These are phyloP conservation scores for Clarias batrachus DNA, from an alignment of 2,113 vertebrate species.

Conservation along the genomic window DNA sequence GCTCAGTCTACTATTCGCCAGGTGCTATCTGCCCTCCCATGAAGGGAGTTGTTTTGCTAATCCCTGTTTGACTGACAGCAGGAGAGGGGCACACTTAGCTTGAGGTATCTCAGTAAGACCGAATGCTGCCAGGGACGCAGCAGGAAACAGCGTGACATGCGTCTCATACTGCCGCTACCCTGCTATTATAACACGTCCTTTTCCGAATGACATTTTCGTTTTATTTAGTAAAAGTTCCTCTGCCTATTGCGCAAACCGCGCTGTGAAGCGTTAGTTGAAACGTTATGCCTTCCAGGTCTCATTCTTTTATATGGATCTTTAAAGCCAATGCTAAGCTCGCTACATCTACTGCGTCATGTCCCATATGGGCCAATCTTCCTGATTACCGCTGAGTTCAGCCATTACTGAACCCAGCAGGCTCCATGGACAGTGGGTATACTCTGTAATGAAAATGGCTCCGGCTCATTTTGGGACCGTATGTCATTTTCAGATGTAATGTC, in stretches of 20 bases:
- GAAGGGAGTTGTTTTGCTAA: conserved; percentile 68
- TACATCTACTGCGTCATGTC: background rate
- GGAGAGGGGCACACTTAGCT: conserved; percentile 66
- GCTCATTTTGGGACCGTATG: conserved; percentile 56
- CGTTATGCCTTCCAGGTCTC: too few species aligned
- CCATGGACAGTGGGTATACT: conserved; percentile 21
- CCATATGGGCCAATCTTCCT: conserved; percentile 38
- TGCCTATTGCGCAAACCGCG: background rate
- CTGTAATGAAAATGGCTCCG: conserved; percentile 33
- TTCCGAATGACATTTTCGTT: conserved; percentile 1
- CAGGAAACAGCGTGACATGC: conserved; percentile 18
- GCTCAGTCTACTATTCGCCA: conserved; percentile 64
- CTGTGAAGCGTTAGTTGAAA: conserved; percentile 7
- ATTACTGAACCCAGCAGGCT: conserved; percentile 42
- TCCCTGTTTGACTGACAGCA: conserved; percentile 75
- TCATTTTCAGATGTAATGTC: conserved; percentile 52
- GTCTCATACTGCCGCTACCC: background rate
- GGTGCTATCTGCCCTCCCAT: conserved; percentile 18
- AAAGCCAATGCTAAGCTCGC: background rate
- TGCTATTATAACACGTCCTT: conserved; percentile 13
- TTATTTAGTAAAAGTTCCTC: conserved; percentile 14
- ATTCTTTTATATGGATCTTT: background rate
- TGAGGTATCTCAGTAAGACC: conserved; percentile 57
- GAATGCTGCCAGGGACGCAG: conserved; percentile 3
- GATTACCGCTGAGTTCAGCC: conserved; percentile 43